Base-by-base conservation (phyloP, 2,888 invertebrate genomes). In the Diaphora mendica region DNA sequence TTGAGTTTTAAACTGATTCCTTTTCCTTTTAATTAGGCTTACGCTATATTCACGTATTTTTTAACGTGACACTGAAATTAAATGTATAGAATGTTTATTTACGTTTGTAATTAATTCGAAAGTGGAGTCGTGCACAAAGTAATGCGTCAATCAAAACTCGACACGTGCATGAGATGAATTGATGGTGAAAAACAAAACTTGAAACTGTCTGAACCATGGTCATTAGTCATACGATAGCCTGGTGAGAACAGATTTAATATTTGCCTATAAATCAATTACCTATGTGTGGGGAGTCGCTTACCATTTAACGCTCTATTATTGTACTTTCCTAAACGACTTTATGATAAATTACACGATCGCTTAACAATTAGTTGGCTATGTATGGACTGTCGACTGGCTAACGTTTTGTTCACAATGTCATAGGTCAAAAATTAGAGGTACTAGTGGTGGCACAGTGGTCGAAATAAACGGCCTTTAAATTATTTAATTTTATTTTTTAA, bases 241-340 rank as follows among this genome's bases (percentile, higher is more conserved):
- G 91, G 93, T 91, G 94, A 92, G 94, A 95, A 94, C 92, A 92
- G 92, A 93, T 93, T 93, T 93, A 94, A 94, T 94, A 94, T 94
- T 94, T 94, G 92, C 93, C 94, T 94, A 94, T 94, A 94, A 94
- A 94, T 94, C 93, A 94, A 94, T 94, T 94, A 94, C 85, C 82
- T 89, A 88, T 91, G 88, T 91, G 91, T 90, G 88, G 88, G 87
- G 89, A 88, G 90, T 89, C 91, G 89, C 89, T 91, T 88, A 89
- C 85, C 88, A 90, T 90, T 91, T 91, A 90, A 89, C 90, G 89
- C 90, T 91, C 89, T 91, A 89, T 90, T 92, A 91, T 92, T 87
- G 89, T 86, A 81, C 88, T 92, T 91, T 93, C 91, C 91, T 91
- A 88, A 85, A 77, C 76, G 78, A 80, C 74, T 79, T 72, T 82